These are phyloP conservation scores for Hucho hucho DNA, from an alignment of 2,113 vertebrate genomes.

Conservation along the genomic window DNA sequence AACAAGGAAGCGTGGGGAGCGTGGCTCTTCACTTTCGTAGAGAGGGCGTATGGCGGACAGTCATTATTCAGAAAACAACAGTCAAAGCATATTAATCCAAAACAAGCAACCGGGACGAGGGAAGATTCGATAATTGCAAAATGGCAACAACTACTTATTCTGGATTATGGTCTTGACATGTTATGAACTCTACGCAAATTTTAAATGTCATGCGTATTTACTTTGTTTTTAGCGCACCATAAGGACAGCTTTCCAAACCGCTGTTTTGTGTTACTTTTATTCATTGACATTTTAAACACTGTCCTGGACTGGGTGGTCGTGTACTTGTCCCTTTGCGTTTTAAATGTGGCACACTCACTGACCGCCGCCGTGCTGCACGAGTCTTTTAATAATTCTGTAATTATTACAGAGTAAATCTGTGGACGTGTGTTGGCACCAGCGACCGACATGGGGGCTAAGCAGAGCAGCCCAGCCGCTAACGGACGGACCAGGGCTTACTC, in stretches of 20 bases:
- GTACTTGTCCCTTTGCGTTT: slow-evolving; percentile 3
- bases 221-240: slow-evolving; percentile 4
- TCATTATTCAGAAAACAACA: slow-evolving; percentile 35
- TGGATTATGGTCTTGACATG: slow-evolving; percentile 36
- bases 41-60: slow-evolving; percentile 56
- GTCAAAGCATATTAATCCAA: slow-evolving; percentile 42
- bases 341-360: slow-evolving; percentile 47
- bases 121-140: slow-evolving; percentile 37
- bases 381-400: slow-evolving; percentile 40
- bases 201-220: slow-evolving; percentile 14
- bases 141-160: background rate
- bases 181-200: slow-evolving; percentile 40
- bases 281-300: slow-evolving; percentile 2
- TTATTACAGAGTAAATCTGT: slow-evolving; percentile 30
- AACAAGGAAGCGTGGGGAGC: slow-evolving; percentile 41
- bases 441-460: slow-evolving; percentile 83
- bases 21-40: slow-evolving; percentile 27
- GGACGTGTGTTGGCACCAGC: slow-evolving; percentile 24
- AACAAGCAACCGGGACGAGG: slow-evolving; percentile 30
- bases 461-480: slow-evolving; percentile 79
- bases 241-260: slow-evolving; percentile 12
- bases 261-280: slow-evolving; percentile 25
- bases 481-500: slow-evolving; percentile 89
- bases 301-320: slow-evolving; percentile 12
- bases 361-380: slow-evolving; percentile 20